Evolutionary conservation across 2,888 invertebrate species (phyloP), one percentile per base, ranked within the genome.

Genomic region (Flexamia atlantica): DNA sequence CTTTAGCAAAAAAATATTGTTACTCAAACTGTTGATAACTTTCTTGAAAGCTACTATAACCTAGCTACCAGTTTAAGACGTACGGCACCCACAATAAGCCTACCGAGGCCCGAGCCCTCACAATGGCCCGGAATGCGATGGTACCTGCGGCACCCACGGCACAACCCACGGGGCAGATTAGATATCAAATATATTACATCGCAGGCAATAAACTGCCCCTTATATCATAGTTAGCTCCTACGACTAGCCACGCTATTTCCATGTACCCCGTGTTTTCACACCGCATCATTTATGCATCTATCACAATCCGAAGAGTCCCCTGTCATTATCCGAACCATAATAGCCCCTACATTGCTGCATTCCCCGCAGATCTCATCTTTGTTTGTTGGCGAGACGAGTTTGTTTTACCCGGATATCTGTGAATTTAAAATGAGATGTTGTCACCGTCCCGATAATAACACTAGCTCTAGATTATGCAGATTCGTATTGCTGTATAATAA

Each of bases 201-300:
- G 30, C 32, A 3, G 32, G 20, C 79, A 17, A 79, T 79, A 79
- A 79, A 79, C 57, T 36, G 79, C 57, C 57, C 20, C 79, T 57
- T 79, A 79, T 79, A 79, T 79, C 79, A 79, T 79, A 79, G 79
- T 79, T 79, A 53, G 46, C 74, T 76, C 74, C 40, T 76, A 76
- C 74, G 40, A 46, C 40, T 32, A 76, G 57, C 79, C 79, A 79
- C 57, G 79, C 57, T 50, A 53, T 79, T 79, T 57, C 57, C 79
- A 57, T 79, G 57, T 79, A 32, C 36, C 4, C 25, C 57, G 20
- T 32, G 53, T 30, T 79, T 79, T 79, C 79, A 79, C 79, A 79
- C 79, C 46, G 28, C 74, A 76, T 76, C 28, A 46, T 28, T 76
- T 76, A 76, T 79, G 79, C 79, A 79, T 79, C 79, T 57, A 57